phyloP scores from a whole-genome alignment of 2,113 vertebrate genomes.

The Cricetomys ansorgei region DNA sequence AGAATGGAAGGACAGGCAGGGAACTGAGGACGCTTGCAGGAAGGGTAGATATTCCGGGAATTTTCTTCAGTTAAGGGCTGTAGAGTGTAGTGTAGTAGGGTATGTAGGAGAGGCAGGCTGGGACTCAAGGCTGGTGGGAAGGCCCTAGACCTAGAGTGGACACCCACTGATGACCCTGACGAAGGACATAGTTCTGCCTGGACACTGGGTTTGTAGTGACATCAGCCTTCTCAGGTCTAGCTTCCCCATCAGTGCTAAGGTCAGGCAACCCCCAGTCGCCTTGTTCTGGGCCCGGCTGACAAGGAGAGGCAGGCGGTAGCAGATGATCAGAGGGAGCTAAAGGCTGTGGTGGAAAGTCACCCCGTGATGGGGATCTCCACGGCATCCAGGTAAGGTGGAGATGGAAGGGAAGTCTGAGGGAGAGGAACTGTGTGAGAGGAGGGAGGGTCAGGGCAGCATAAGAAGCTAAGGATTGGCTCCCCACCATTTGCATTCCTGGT shows the following conservation, averaged over 20 bases:
- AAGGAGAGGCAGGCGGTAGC: no score
- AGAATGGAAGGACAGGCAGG: background rate
- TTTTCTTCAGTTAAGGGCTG: background rate
- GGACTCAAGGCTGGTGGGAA: background rate
- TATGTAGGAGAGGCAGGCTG: background rate
- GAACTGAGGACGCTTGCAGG: no score
- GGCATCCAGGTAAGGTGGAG: background rate
- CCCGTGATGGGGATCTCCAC: background rate
- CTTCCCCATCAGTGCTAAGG: background rate
- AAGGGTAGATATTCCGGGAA: background rate
- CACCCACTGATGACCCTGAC: background rate
- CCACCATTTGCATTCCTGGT: background rate
- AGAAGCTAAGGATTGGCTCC: background rate
- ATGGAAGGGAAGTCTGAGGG: background rate
- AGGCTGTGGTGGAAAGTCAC: background rate
- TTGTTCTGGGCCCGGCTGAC: background rate
- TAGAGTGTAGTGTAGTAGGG: background rate
- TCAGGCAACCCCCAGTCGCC: background rate
- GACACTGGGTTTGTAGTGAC: background rate
- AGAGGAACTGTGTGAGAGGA: background rate
- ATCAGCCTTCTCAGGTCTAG: background rate
- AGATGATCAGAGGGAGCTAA: background rate
- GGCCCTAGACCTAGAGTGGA: background rate
- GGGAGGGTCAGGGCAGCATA: no score
- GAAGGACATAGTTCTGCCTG: background rate